Evolutionary conservation across 2,797 vertebrate species (phyloP).

Genomic region (Spea hammondii): DNA sequence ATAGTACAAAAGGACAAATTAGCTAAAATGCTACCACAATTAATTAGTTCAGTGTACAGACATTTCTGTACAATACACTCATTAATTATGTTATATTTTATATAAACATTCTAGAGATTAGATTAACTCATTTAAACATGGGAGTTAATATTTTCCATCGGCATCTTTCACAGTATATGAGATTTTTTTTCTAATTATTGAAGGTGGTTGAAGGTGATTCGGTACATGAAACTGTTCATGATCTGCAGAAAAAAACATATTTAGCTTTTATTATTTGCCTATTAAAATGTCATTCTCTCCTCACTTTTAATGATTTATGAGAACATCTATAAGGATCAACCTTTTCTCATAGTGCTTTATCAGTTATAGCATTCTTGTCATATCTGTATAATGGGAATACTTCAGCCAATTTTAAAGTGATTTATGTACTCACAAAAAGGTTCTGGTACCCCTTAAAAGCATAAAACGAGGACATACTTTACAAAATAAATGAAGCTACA

Average conservation of each 20-base stretch:
- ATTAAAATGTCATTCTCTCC: conserved; percentile 1
- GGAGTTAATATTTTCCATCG: not conserved
- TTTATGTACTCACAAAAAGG: conserved; percentile 2
- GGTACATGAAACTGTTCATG: conserved; percentile 6
- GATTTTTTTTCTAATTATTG: conserved; percentile 1
- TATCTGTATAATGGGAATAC: conserved; percentile 1
- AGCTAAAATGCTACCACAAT: too few species aligned
- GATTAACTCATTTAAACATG: not conserved
- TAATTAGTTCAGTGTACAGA: too few species aligned
- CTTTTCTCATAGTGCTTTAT: conserved; percentile 9
- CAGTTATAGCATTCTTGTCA: conserved; percentile 6
- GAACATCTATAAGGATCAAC: conserved; percentile 9
- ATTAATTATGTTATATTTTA: too few species aligned
- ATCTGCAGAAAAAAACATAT: conserved; percentile 5
- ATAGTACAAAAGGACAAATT: too few species aligned
- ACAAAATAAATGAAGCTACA: not conserved
- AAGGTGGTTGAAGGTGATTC: conserved; percentile 8
- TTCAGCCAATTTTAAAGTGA: not conserved
- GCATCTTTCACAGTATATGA: not conserved
- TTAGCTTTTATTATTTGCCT: conserved; percentile 11
- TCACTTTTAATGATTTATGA: conserved; percentile 8
- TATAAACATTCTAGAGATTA: too few species aligned
- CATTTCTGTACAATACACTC: too few species aligned
- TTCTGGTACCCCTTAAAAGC: not conserved
- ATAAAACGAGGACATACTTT: not conserved